Base-by-base conservation (phyloP, 2,888 invertebrate species). In the Mimachlamys varia region DNA sequence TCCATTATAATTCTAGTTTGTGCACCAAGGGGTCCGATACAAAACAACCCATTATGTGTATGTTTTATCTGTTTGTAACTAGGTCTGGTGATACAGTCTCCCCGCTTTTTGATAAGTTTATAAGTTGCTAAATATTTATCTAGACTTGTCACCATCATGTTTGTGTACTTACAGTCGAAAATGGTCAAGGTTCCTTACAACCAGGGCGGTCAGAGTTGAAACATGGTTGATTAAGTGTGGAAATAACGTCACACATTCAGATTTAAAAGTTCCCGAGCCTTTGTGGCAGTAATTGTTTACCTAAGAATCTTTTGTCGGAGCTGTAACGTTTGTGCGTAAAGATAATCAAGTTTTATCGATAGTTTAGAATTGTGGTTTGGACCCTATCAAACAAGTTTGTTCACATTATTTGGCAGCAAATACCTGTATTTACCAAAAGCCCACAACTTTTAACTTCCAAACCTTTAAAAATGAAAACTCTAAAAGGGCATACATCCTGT, bases 351-450 rank as follows among this genome's bases (percentile, higher is more conserved):
- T 76, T 76, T 44, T 76, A 76, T 76, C 76, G 33, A 10, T 13
- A 13, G 76, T 76, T 76, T 76, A 22, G 27, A 76, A 76, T 27
- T 7, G 7, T 27, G 1, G 15, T 76, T 27, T 76, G 33, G 27
- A 33, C 76, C 27, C 22, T 33, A 76, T 76, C 76, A 76, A 33
- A 76, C 76, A 76, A 27, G 76, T 76, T 76, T 27, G 76, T 76
- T 76, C 76, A 76, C 76, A 76, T 76, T 76, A 76, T 76, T 76
- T 33, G 33, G 76, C 10, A 76, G 27, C 76, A 76, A 76, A 33
- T 33, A 76, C 33, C 76, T 33, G 62, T 76, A 76, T 76, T 76
- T 76, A 76, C 76, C 15, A 13, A 76, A 10, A 33, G 76, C 12
- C 76, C 27, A 76, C 76, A 27, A 27, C 33, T 27, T 76, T 33